Conservation (phyloP, 2,797 vertebrate genomes). For the Sebastes matsubarae region DNA sequence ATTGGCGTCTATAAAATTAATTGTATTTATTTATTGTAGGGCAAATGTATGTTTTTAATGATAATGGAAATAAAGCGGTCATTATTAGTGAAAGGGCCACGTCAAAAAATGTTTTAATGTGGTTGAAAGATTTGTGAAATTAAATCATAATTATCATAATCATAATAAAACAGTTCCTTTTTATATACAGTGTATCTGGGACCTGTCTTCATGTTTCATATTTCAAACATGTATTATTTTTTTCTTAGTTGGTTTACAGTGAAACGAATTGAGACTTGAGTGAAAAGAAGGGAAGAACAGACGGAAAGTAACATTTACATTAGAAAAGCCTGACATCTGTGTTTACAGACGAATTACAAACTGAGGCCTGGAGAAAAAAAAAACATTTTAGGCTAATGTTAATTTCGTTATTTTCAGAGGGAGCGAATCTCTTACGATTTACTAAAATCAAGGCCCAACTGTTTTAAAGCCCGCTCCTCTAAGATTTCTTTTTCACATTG, state of each 20-base stretch:
- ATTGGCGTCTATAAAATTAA: neutral
- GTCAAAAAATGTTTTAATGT: neutral
- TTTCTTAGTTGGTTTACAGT: neutral
- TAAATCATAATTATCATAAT: neutral
- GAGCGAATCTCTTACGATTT: neutral
- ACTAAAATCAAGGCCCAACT: too few relatives aligned
- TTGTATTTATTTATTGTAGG: neutral
- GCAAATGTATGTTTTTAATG: neutral
- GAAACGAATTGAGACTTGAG: neutral
- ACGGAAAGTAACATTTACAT: neutral
- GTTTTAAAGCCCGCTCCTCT: neutral
- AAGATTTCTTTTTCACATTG: neutral
- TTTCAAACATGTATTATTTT: neutral
- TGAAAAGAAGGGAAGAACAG: neutral
- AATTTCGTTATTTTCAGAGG: neutral
- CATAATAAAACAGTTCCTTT: neutral
- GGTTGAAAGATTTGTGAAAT: neutral
- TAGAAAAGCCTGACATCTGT: neutral
- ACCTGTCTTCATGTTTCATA: neutral
- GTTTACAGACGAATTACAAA: constrained; percentile 1
- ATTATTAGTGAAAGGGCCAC: neutral
- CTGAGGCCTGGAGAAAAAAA: neutral
- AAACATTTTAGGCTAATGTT: neutral
- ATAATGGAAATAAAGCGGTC: neutral
- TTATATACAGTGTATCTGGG: neutral